phyloP scores from a whole-genome alignment of 2,113 vertebrate species.

The Zapornia atra region DNA sequence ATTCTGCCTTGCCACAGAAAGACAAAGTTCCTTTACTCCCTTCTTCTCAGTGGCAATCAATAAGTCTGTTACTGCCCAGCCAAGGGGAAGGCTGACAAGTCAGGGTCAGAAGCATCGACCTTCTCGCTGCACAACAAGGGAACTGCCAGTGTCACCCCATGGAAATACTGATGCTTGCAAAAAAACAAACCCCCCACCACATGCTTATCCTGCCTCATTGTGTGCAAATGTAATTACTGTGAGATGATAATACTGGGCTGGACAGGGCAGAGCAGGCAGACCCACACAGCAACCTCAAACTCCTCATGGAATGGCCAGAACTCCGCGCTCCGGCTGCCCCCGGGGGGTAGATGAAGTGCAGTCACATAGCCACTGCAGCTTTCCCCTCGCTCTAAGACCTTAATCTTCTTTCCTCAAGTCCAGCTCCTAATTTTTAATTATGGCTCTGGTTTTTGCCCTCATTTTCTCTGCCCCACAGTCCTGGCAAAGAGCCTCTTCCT shows the following conservation, averaged over 20 bases:
- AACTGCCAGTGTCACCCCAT: background rate
- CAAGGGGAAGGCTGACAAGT: background rate
- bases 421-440: conserved; percentile 49
- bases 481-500: background rate
- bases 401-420: conserved; percentile 59
- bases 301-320: background rate
- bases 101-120: background rate
- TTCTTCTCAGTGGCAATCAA: background rate
- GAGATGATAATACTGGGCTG: background rate
- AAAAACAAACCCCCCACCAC: background rate
- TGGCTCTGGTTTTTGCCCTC: background rate
- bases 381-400: conserved; percentile 19
- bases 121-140: background rate
- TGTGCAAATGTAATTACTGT: background rate
- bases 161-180: background rate
- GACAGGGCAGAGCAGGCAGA: background rate
- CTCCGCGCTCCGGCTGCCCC: background rate
- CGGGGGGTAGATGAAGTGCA: background rate
- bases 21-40: background rate
- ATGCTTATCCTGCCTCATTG: background rate
- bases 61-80: background rate
- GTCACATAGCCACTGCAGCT: background rate
- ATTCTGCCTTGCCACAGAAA: background rate
- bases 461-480: background rate
- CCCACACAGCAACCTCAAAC: background rate